Conservation (phyloP, 2,113 vertebrate genomes). For the Rhynchopsitta pachyrhyncha region DNA sequence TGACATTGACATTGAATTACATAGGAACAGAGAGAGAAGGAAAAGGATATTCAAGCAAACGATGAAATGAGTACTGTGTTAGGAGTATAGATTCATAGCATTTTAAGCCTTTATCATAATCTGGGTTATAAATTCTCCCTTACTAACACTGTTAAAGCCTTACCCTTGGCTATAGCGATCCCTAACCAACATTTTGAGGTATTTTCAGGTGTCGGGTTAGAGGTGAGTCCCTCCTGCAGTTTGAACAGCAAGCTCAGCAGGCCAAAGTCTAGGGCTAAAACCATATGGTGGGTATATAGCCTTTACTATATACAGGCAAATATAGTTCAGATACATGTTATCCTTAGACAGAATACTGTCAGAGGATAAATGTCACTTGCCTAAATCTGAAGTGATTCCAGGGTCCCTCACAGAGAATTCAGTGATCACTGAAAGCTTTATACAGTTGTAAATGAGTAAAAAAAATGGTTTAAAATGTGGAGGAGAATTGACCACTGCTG, state of each 20-base stretch:
- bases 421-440: background rate
- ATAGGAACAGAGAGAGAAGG: background rate
- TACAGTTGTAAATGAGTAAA: background rate
- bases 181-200: background rate
- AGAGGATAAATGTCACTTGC: background rate
- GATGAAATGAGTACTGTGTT: background rate
- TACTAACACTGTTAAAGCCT: background rate
- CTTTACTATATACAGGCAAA: background rate
- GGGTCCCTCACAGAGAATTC: background rate
- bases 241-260: background rate
- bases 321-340: background rate
- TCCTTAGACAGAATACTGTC: background rate
- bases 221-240: background rate
- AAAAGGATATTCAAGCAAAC: background rate
- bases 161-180: rapidly evolving
- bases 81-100: background rate
- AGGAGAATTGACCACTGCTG: background rate
- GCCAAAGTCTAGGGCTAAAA: background rate
- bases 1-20: background rate
- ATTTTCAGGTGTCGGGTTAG: background rate
- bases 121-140: background rate
- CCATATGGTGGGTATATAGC: background rate
- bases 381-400: background rate
- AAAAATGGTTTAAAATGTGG: background rate
- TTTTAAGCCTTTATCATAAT: background rate